These are phyloP conservation scores for Drosophila orosa DNA, from an alignment of 1,140 invertebrate genomes.

Conservation along the genomic window DNA sequence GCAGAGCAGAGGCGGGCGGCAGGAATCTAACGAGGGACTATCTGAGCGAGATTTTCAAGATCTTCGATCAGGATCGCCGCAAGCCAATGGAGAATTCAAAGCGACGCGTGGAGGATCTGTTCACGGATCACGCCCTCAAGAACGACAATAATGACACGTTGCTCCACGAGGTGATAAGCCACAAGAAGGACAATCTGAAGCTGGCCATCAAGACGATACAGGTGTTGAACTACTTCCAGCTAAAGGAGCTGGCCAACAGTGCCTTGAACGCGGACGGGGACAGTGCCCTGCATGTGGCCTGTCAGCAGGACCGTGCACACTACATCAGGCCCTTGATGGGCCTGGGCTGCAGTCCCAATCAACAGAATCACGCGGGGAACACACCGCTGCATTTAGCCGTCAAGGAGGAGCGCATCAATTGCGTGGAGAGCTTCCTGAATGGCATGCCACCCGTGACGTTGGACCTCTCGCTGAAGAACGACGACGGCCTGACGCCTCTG, in stretches of 20 bases:
- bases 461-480: constrained; percentile 79
- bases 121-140: constrained; percentile 57
- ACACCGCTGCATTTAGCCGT: constrained; percentile 86
- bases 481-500: constrained; percentile 85
- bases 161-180: constrained; percentile 72
- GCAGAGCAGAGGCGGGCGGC: background rate
- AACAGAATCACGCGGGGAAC: constrained; percentile 84
- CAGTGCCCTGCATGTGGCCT: constrained; percentile 85
- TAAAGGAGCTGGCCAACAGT: constrained; percentile 63
- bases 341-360: constrained; percentile 85
- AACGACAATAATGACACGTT: constrained; percentile 70
- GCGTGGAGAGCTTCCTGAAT: constrained; percentile 71
- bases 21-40: constrained; percentile 27
- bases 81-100: constrained; percentile 3
- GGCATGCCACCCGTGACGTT: constrained; percentile 30
- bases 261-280: constrained; percentile 74
- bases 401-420: constrained; percentile 74
- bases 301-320: constrained; percentile 83
- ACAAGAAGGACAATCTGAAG: constrained; percentile 63
- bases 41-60: constrained; percentile 61
- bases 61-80: constrained; percentile 47
- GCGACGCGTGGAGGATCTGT: constrained; percentile 53
- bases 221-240: constrained; percentile 68
- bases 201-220: constrained; percentile 61
- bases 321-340: constrained; percentile 78